Base-by-base conservation (phyloP, 1,140 invertebrate genomes). In the Aplysia californica region DNA sequence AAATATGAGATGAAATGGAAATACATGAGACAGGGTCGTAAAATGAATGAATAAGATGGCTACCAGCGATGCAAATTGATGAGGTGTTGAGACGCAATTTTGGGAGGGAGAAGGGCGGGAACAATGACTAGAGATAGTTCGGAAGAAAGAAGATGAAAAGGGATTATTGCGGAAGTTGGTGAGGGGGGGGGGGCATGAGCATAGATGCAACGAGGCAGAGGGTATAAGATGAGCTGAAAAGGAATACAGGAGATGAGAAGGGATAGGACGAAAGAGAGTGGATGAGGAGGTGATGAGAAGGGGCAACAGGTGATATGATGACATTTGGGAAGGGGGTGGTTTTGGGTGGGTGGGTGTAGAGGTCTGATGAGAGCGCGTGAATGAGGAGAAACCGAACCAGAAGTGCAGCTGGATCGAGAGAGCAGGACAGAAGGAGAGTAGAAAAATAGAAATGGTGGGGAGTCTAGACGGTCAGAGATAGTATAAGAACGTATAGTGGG, bases 251-350 rank as follows among this genome's bases (percentile, higher is more conserved):
- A n/a, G n/a, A n/a, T n/a, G n/a, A n/a, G n/a, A 18, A 23, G 67
- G n/a, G 64, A 1, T 50, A 15, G n/a, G n/a, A 15, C n/a, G 35
- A 31, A 15, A 66, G 4, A 31, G 26, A 29, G 64, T 29, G 3
- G n/a, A 41, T 38, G 50, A n/a, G 50, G 67, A 23, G n/a, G 23
- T 38, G 41, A 41, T 41, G 67, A 69, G 67, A 21, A 44, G 50
- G n/a, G 50, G 39, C 21, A n/a, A 69, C 0, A 69, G 35, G 23
- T 23, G 41, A n/a, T 26, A 23, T 41, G 67, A 23, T 18, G 50
- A 39, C 35, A 15, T 26, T 38, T 41, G 18, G n/a, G n/a, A 15
- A 1, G 23, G 3, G 5, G 1, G 0, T 41, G 36, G 68, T 55
- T n/a, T n/a, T n/a, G n/a, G 68, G 41, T 56, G 35, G 23, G 1